Evolutionary conservation across 2,113 vertebrate genomes (phyloP).

Genomic region (Limnothrissa miodon): DNA sequence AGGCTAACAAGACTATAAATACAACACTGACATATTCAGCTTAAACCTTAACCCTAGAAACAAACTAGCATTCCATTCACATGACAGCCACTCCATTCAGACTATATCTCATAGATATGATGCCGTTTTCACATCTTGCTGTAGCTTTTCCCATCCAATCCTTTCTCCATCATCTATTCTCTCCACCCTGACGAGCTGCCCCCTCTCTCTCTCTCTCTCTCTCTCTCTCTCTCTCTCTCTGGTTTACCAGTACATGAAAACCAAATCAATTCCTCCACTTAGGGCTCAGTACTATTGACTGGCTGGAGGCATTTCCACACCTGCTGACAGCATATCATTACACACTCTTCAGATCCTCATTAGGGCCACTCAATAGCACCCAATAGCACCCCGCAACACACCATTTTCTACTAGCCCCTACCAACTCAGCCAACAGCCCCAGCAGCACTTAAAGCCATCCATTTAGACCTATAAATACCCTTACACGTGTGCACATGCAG

Average conservation of each 20-base stretch:
- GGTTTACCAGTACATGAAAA: conserved; percentile 6
- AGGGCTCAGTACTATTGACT: background rate
- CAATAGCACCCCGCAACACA: background rate
- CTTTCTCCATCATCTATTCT: background rate
- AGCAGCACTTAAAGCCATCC: background rate
- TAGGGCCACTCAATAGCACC: conserved; percentile 17
- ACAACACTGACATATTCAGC: background rate
- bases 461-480: background rate
- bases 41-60: background rate
- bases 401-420: no score
- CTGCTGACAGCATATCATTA: conserved; percentile 16
- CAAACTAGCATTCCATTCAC: background rate
- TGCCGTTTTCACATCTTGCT: background rate
- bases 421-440: background rate
- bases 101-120: background rate
- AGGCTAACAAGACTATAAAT: background rate
- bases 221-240: background rate
- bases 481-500: background rate
- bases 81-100: background rate
- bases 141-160: background rate
- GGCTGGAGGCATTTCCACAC: background rate
- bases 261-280: background rate
- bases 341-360: conserved; percentile 15
- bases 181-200: background rate
- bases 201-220: background rate